A percentile compares a stretch with the other conserved stretches of the same genome.
Conservation (phyloP, 1,140 invertebrate genomes). For the Hetaerina americana region DNA sequence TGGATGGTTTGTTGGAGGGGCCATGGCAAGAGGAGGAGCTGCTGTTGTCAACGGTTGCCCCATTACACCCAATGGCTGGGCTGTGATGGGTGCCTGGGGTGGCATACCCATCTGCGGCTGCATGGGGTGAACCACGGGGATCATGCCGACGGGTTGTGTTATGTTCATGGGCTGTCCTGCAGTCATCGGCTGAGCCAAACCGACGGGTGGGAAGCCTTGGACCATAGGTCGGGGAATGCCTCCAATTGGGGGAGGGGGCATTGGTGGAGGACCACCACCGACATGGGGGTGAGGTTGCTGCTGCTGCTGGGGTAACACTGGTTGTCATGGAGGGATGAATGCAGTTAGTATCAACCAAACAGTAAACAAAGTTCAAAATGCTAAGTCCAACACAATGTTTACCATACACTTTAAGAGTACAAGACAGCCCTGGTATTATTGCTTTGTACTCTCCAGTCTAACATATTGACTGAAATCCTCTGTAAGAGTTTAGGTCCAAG, state of each 20-base stretch:
- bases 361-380: not conserved
- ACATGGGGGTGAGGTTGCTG: not conserved
- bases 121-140: constrained; percentile 18
- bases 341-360: no score
- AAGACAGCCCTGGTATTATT: no score
- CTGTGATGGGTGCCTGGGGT: constrained; percentile 12
- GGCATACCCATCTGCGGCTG: constrained; percentile 21
- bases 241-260: constrained; percentile 4
- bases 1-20: not conserved
- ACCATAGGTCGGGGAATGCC: constrained; percentile 5
- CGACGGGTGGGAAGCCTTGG: constrained; percentile 8
- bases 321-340: no score
- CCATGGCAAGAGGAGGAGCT: not conserved
- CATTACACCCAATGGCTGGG: not conserved
- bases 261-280: not conserved
- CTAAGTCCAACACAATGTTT: no score
- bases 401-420: no score
- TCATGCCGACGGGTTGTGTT: constrained; percentile 4
- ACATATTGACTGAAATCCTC: no score
- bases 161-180: not conserved
- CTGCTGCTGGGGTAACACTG: not conserved
- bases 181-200: constrained; percentile 14
- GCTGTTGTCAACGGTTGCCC: not conserved
- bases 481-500: no score
- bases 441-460: no score